Evolutionary conservation across 2,797 vertebrate species (phyloP), one percentile per base, ranked within the genome.

Genomic region (Chromis chromis): DNA sequence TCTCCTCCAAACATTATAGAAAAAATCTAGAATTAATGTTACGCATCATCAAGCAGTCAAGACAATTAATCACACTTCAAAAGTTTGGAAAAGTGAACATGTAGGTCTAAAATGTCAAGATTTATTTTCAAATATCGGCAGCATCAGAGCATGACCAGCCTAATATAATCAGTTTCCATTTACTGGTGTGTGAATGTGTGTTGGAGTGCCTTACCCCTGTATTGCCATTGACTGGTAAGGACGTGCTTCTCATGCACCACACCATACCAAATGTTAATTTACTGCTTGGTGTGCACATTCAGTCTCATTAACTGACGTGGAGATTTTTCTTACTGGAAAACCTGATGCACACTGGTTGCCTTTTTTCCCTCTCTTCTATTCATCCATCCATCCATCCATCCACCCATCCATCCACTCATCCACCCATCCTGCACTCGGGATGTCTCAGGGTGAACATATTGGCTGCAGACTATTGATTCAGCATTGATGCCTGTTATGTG

Each of bases 231-330:
- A 71, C 58, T 28, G 16, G 12, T 62, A 8, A 61, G 16, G 22
- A 44, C 3, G 36, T 73, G 67, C 61, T 69, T 60, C 56, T 28
- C 0, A 8, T 50, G 42, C 63, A 62, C 21, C 39, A 21, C 57
- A 42, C 52, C 36, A 12, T 8, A 11, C 65, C 14, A 67, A 72
- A 84, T 75, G 58, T 59, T 78, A 75, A 82, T 81, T 74, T 66
- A 27, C 70, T 64, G 75, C 73, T 57, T 33, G 28, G 27, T 69
- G 60, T 63, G 71, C 76, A 77, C 33, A 65, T 82, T 71, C 54
- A 67, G 70, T 22, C 65, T 81, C 70, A 74, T 86, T 83, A 79
- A 66, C 67, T 59, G 56, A 63, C 61, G 60, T 74, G 13, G 57
- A 44, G 27, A 40, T 78, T 69, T 70, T 65, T 49, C 50, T 68